Conservation (phyloP, 2,113 vertebrate species). For the Eublepharis macularius region DNA sequence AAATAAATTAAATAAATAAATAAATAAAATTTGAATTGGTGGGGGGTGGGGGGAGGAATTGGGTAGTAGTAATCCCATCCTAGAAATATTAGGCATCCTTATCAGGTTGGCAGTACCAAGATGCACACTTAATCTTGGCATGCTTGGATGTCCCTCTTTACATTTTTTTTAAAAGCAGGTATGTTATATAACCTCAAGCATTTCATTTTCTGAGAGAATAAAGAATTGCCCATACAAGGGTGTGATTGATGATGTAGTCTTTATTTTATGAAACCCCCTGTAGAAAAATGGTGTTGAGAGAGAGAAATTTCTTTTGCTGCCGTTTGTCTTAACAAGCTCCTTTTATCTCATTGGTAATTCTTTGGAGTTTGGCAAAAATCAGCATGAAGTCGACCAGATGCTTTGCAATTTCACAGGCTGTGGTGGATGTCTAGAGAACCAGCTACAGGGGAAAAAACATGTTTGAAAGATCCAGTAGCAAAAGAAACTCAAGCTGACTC, state of each 20-base stretch:
- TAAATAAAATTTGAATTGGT: no score
- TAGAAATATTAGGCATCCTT: no score
- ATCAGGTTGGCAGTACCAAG: no score
- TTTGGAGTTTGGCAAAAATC: neutral
- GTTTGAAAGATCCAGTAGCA: neutral
- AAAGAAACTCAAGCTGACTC: neutral
- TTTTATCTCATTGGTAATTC: accelerated
- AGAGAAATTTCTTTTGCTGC: accelerated
- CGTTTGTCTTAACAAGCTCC: neutral
- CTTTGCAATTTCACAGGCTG: accelerated
- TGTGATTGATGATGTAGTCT: neutral
- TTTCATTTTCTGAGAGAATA: neutral
- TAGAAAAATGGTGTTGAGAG: accelerated
- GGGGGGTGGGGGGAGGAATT: no score
- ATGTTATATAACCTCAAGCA: neutral
- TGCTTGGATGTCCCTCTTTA: neutral
- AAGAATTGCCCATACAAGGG: neutral
- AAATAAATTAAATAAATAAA: no score
- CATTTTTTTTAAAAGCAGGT: neutral
- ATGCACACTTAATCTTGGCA: neutral
- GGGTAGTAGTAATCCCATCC: no score
- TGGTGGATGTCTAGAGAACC: neutral
- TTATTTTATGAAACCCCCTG: neutral
- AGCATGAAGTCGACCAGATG: neutral
- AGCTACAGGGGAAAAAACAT: neutral